A percentile compares a stretch with the other conserved stretches of the same genome.
Conservation (phyloP, 1,140 invertebrate genomes). For the Sycophaga agraensis region DNA sequence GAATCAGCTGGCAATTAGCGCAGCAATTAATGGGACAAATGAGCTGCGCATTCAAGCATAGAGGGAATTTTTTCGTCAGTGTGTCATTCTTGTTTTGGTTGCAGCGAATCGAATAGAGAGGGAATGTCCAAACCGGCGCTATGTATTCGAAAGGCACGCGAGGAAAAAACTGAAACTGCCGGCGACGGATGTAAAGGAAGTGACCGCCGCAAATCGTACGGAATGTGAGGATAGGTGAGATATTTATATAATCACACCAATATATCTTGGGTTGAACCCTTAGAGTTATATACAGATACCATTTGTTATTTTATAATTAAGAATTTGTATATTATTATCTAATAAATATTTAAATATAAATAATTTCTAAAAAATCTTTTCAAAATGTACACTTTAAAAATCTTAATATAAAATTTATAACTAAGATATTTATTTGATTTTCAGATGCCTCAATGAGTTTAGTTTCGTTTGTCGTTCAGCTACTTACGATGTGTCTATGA, state of each 20-base stretch:
- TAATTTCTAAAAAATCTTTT: too few relatives aligned
- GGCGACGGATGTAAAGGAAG: conserved; percentile 75
- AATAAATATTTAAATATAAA: too few relatives aligned
- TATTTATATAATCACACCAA: too few relatives aligned
- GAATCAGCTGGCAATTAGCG: conserved; percentile 3
- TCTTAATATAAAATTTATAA: too few relatives aligned
- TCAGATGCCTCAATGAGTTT: conserved; percentile 82
- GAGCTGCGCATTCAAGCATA: too few relatives aligned
- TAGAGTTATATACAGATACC: too few relatives aligned
- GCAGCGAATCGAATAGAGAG: conserved; percentile 79
- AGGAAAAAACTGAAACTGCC: conserved; percentile 79
- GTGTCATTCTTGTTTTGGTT: conserved; percentile 34
- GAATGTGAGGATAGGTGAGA: conserved; percentile 81
- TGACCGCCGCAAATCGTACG: conserved; percentile 76
- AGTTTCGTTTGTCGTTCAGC: conserved; percentile 84
- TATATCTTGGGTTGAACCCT: too few relatives aligned
- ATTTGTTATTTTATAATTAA: too few relatives aligned
- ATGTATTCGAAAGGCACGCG: conserved; percentile 84
- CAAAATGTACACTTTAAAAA: too few relatives aligned
- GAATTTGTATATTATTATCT: too few relatives aligned
- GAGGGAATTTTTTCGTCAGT: too few relatives aligned
- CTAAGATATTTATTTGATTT: background rate
- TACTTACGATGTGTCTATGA: conserved; percentile 73
- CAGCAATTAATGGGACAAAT: background rate
- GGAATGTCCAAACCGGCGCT: conserved; percentile 82